Conservation (phyloP, 2,113 vertebrate genomes). For the Pionites leucogaster region DNA sequence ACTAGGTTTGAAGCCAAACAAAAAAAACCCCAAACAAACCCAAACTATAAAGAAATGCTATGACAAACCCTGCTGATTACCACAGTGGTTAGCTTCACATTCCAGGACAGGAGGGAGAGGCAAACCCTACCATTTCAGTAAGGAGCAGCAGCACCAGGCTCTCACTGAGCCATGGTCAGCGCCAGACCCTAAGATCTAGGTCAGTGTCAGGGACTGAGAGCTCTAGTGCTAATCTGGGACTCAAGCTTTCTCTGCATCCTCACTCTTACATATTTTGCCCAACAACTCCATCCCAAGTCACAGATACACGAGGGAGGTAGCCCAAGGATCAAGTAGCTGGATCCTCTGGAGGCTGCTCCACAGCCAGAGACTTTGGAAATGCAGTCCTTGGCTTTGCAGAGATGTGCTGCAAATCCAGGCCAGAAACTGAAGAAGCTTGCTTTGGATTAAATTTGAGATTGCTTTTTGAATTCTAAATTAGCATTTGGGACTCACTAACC, state of each 20-base stretch:
- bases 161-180: not conserved
- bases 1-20: not conserved
- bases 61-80: not conserved
- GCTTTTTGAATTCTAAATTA: slow-evolving; percentile 8
- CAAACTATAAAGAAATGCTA: not conserved
- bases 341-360: not conserved
- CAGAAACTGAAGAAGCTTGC: not conserved
- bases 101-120: not conserved
- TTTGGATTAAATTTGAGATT: not conserved
- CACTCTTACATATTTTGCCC: not conserved
- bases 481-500: not conserved
- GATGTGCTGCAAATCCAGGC: not conserved
- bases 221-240: not conserved
- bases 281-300: not conserved
- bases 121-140: not conserved
- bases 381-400: not conserved
- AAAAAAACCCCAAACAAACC: not conserved
- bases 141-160: not conserved
- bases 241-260: not conserved
- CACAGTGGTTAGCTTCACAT: not conserved
- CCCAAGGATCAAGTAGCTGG: not conserved
- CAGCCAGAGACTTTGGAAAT: not conserved
- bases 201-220: not conserved
- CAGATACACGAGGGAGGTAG: not conserved
- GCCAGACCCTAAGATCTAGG: not conserved